Evolutionary conservation across 2,888 invertebrate genomes (phyloP), one percentile per base, ranked within the genome.

Genomic region (Limnephilus rhombicus): DNA sequence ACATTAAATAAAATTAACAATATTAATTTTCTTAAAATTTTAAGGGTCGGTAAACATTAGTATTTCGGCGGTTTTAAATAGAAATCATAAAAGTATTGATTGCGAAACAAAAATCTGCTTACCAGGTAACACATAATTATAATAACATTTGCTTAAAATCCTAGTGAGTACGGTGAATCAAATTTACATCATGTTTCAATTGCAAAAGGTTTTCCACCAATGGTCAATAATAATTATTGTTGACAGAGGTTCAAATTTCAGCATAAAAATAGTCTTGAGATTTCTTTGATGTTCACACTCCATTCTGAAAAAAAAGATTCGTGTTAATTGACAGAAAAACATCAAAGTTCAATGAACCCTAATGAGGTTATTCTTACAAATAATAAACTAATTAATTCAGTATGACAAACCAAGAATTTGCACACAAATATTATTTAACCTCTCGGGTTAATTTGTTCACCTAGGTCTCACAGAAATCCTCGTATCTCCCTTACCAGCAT

Each of bases 281-380:
- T 90, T 83, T 90, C 90, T 90, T 85, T 90, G 90, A 90, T 81
- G 90, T 90, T 90, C 90, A 85, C 85, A 81, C 90, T 83, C 85
- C 90, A 90, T 31, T n/a, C 90, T 90, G 90, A 83, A 90, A 82
- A 34, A 29, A 88, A 85, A 45, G 2, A 85, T 68, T 68, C 9
- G 9, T n/a, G 68, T 68, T 24, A 68, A 68, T 24, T 68, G 24
- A n/a, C 68, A n/a, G 24, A 68, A 24, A 68, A 68, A 9, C 68
- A 68, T 24, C 68, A 68, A 68, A 68, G 68, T 24, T 68, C 24
- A 68, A 68, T 24, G 24, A 68, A 68, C 9, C 5, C 24, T 68
- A 9, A 68, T 68, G 53, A 7, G 53, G 53, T 68, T 31, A 31
- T 68, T 68, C 18, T 15, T 24, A 68, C 5, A 68, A 68, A 9